Evolutionary conservation across 2,113 vertebrate genomes (phyloP).

Genomic region (Riparia riparia): DNA sequence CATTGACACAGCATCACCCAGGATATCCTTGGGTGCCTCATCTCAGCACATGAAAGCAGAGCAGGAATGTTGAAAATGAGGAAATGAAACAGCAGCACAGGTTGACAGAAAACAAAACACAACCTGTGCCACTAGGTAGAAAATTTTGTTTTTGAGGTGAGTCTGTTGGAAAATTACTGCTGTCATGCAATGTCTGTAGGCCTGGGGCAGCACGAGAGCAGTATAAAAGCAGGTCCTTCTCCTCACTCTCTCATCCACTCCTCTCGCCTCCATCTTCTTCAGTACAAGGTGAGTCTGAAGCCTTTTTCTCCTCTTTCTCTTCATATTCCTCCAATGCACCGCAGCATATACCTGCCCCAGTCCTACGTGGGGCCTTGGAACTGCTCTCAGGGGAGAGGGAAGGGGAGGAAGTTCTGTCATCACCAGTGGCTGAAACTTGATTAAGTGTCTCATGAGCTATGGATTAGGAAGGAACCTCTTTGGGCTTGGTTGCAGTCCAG

Average conservation of each 20-base stretch:
- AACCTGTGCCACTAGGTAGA: neutral
- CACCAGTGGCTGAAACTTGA: neutral
- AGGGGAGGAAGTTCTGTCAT: neutral
- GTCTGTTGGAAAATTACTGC: neutral
- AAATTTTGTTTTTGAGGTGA: neutral
- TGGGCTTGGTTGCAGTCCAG: neutral
- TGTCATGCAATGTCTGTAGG: neutral
- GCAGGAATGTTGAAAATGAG: neutral
- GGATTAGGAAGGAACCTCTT: neutral
- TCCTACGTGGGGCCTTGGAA: neutral
- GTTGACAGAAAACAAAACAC: neutral
- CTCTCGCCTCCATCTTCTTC: neutral
- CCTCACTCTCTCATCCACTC: neutral
- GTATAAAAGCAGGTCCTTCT: neutral
- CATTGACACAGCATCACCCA: neutral
- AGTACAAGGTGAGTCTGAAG: neutral
- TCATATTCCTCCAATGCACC: neutral
- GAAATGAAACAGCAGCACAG: neutral
- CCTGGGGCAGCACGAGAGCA: neutral
- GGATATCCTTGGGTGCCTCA: neutral
- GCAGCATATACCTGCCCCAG: neutral
- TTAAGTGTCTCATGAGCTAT: neutral
- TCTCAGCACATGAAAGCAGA: neutral
- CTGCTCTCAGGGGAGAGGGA: fast-evolving
- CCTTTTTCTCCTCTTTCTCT: neutral